phyloP scores from a whole-genome alignment of 2,113 vertebrate species.

The Planiliza haematocheilus region DNA sequence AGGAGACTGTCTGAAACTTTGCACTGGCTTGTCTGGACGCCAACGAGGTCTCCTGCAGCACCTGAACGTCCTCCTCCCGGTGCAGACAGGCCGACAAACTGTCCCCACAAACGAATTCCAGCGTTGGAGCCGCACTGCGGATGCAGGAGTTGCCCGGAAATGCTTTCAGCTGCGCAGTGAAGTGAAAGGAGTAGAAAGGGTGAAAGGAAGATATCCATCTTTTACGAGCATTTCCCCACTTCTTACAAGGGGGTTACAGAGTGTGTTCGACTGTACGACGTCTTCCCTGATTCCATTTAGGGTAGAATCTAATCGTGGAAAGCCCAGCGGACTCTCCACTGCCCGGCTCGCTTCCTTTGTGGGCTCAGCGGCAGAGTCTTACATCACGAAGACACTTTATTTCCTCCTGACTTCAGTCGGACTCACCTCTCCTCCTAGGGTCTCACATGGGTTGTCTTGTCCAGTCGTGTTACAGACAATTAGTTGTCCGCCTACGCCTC shows the following conservation, averaged over 20 bases:
- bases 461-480: constrained; percentile 11
- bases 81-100: constrained; percentile 3
- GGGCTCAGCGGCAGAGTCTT: constrained; percentile 13
- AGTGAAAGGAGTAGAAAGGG: constrained; percentile 55
- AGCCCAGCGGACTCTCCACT: constrained; percentile 38
- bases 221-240: constrained; percentile 55
- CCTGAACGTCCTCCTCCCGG: constrained; percentile 8
- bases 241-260: constrained; percentile 40
- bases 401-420: background rate
- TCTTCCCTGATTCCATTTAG: constrained; percentile 70
- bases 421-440: background rate
- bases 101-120: constrained; percentile 29
- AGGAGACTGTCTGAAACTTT: constrained; percentile 5
- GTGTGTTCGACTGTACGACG: constrained; percentile 41
- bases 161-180: constrained; percentile 53
- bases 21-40: background rate
- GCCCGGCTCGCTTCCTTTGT: constrained; percentile 41
- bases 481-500: background rate
- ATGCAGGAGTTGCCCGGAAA: constrained; percentile 44
- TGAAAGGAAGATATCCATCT: constrained; percentile 61
- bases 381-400: constrained; percentile 20
- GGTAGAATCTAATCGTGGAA: constrained; percentile 67
- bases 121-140: constrained; percentile 9
- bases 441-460: constrained; percentile 13
- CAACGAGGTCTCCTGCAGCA: background rate